Base-by-base conservation (phyloP, 2,797 vertebrate genomes). In the Oceanodroma leucorhoa region DNA sequence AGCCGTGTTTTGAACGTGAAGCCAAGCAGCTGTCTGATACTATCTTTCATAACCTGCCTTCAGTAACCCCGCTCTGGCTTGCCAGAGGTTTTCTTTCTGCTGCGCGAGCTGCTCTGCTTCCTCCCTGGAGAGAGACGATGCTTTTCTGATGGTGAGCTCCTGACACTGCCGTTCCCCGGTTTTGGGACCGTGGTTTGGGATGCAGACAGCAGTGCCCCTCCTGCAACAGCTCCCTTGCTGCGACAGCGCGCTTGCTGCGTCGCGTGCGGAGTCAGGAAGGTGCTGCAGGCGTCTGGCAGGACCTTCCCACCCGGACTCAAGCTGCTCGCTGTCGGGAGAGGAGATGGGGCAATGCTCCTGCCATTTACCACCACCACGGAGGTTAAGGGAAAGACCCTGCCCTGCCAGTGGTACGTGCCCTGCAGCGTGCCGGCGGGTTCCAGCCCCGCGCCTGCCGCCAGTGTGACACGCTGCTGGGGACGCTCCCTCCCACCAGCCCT, bases 161-260 rank as follows among this genome's bases (percentile, higher is more conserved):
- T 14, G 30, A 2, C 8, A 1, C 41, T 17, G 51, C 34, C 0
- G 0, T 6, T 23, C 41, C 50, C 21, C 3, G 1, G 30, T 5
- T 20, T 11, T 0, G 2, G 57, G 46, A 32, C 14, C 6, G 0
- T 3, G 9, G 38, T 29, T 45, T 32, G 45, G 76, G 88, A 6
- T 34, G 41, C 65, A 50, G 58, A 0, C 1, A 11, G 48, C 70
- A 73, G 54, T 3, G 0, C 2, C 24, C 32, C 27, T 45, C 60
- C 73, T 75, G 51, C 6, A 2, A 8, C 1, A 1, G 17, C 20
- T 4, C 3, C 2, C 51, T 48, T 5, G 21, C 48, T 30, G 27
- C 2, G 1, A 15, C 1, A 2, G 7, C 10, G 1, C 10, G 4
- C 21, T 32, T 43, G 34, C 64, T 67, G 41, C 3, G 8, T 16